A percentile compares a stretch with the other conserved stretches of the same genome.
phyloP scores from a whole-genome alignment of 2,113 vertebrate species.

The Corythoichthys intestinalis region DNA sequence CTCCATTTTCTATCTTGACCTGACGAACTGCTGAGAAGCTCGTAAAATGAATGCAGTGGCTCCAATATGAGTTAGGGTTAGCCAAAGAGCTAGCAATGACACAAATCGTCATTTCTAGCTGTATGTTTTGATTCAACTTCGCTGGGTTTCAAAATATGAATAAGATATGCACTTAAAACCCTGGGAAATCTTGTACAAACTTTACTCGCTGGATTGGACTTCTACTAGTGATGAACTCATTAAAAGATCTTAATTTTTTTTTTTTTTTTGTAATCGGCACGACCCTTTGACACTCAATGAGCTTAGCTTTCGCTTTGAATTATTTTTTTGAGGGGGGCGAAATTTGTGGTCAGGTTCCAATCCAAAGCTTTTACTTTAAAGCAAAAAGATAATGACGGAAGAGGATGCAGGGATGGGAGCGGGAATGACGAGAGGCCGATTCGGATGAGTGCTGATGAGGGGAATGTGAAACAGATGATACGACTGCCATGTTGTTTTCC shows the following conservation, averaged over 20 bases:
- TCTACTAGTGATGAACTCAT: no score
- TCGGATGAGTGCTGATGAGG: neutral
- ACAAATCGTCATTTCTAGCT: neutral
- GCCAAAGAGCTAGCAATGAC: neutral
- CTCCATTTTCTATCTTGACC: slow-evolving; percentile 19
- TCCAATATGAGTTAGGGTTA: neutral
- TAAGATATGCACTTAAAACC: neutral
- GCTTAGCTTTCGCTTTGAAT: neutral
- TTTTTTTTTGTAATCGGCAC: no score
- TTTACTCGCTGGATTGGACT: no score
- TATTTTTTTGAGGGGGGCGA: neutral
- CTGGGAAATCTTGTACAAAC: no score
- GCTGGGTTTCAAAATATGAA: neutral
- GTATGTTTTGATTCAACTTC: neutral
- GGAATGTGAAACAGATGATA: neutral
- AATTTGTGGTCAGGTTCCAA: neutral
- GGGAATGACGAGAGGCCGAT: neutral
- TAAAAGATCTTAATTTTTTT: no score
- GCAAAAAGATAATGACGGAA: neutral
- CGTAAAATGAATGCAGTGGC: slow-evolving; percentile 2
- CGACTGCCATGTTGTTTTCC: neutral
- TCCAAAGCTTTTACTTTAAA: neutral
- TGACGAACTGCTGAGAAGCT: slow-evolving; percentile 10
- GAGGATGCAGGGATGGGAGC: neutral
- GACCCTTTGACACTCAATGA: no score